Evolutionary conservation across 2,113 vertebrate species (phyloP).

Genomic region (Pangasianodon hypophthalmus): DNA sequence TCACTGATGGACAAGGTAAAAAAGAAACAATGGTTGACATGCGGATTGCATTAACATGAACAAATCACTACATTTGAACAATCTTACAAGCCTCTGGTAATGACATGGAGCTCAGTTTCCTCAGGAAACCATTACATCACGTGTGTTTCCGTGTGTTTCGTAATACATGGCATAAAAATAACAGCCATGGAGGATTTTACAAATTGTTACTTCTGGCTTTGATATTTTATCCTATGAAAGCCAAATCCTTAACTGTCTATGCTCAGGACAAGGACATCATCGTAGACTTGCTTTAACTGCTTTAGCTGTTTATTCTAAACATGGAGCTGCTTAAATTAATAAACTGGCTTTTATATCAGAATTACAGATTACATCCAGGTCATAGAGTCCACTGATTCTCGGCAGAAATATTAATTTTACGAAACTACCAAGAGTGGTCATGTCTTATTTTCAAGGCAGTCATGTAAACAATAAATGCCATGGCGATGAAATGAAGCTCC

Average conservation of each 20-base stretch:
- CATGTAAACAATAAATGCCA: background rate
- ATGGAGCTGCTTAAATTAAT: too few relatives aligned
- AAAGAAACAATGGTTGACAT: background rate
- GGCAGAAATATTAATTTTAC: too few relatives aligned
- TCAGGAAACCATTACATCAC: background rate
- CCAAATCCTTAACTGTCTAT: too few relatives aligned
- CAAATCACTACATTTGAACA: background rate
- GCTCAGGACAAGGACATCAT: background rate
- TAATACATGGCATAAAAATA: background rate
- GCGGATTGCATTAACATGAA: background rate
- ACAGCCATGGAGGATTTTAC: background rate
- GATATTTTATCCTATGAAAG: background rate
- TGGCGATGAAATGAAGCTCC: background rate
- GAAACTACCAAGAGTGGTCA: background rate
- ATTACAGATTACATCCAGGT: too few relatives aligned
- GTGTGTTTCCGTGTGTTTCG: background rate
- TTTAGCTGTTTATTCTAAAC: too few relatives aligned
- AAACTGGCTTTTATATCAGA: too few relatives aligned
- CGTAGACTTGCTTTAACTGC: too few relatives aligned
- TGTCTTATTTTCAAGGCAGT: too few relatives aligned
- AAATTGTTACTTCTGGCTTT: background rate
- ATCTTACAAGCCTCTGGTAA: background rate
- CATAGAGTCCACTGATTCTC: too few relatives aligned
- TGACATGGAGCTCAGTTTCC: background rate
- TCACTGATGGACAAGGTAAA: slow-evolving; percentile 73